phyloP scores from a whole-genome alignment of 2,113 vertebrate genomes.

The Callipepla squamata region DNA sequence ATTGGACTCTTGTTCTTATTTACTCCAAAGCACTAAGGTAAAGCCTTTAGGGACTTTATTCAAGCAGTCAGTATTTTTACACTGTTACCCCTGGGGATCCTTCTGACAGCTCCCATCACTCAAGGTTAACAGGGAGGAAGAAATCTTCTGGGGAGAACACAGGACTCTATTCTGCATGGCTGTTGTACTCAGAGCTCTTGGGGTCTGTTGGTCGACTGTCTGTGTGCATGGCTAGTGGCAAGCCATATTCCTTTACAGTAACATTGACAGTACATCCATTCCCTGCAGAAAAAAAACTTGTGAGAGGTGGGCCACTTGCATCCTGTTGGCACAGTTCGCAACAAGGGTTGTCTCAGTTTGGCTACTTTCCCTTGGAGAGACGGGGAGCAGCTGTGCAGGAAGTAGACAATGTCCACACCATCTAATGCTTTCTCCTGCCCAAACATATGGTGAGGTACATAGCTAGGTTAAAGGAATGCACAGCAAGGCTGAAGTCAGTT shows the following conservation, averaged over 20 bases:
- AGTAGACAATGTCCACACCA: background rate
- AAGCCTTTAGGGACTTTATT: background rate
- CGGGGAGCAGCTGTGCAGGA: constrained; percentile 6
- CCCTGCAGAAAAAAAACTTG: background rate
- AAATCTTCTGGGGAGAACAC: background rate
- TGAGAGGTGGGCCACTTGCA: background rate
- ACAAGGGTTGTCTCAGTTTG: background rate
- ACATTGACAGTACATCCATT: background rate
- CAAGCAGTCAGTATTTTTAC: background rate
- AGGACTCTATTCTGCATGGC: background rate
- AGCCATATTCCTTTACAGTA: background rate
- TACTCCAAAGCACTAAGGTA: background rate
- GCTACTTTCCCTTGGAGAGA: background rate
- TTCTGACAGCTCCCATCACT: background rate
- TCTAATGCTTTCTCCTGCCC: background rate
- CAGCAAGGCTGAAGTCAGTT: background rate
- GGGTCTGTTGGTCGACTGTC: fast-evolving
- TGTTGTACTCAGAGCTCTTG: background rate
- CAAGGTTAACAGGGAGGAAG: background rate
- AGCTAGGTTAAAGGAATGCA: background rate
- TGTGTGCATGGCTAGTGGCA: fast-evolving
- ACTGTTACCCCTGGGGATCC: background rate
- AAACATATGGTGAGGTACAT: background rate
- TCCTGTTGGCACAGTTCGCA: background rate
- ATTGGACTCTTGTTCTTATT: background rate